Percentiles rank a stretch among this genome's conserved stretches.
phyloP scores from a whole-genome alignment of 2,113 vertebrate genomes.

The Nothoprocta pentlandii region DNA sequence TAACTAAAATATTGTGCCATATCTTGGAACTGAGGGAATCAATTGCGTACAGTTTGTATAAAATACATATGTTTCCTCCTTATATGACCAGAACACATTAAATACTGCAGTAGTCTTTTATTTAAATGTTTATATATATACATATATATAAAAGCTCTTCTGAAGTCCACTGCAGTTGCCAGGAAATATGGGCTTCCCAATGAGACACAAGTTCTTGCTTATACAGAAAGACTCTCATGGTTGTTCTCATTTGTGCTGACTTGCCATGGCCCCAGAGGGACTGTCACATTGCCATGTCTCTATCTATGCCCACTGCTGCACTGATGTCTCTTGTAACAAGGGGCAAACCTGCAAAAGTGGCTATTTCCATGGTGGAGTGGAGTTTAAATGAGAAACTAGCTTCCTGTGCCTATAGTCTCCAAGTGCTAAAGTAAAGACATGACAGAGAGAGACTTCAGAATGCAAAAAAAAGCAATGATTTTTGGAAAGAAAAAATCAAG shows the following conservation, averaged over 20 bases:
- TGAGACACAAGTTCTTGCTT: not conserved
- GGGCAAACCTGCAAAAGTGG: not conserved
- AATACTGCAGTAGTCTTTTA: not conserved
- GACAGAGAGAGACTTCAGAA: not conserved
- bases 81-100: not conserved
- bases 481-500: not conserved
- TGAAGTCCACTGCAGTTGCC: not conserved
- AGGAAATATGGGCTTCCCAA: fast-evolving
- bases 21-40: not conserved
- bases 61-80: not conserved
- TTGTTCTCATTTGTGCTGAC: not conserved
- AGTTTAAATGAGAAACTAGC: fast-evolving
- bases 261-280: fast-evolving
- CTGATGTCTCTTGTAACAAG: not conserved
- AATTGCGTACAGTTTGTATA: not conserved
- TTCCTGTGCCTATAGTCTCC: not conserved
- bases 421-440: not conserved
- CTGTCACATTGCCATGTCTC: fast-evolving
- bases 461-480: not conserved
- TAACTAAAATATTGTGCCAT: not conserved
- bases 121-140: not conserved
- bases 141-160: not conserved
- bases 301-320: not conserved
- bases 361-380: not conserved
- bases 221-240: not conserved